Conservation (phyloP, 2,113 vertebrate species). For the Natator depressus region DNA sequence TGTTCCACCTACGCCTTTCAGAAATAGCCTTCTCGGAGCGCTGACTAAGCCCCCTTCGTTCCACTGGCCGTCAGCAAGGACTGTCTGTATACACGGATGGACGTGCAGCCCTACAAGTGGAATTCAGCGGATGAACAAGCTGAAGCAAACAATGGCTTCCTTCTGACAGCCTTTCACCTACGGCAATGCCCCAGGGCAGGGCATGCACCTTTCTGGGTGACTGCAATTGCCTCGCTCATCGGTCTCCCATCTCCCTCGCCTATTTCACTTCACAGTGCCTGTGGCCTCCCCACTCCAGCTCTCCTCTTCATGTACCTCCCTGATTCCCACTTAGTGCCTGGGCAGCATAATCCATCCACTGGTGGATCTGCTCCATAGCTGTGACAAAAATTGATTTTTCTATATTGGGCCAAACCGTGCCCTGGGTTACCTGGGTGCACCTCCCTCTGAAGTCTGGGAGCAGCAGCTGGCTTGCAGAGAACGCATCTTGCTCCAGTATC, state of each 20-base stretch:
- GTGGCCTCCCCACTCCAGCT: not conserved
- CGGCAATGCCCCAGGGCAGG: too few species aligned
- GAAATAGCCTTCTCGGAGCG: not conserved
- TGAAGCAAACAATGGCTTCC: not conserved
- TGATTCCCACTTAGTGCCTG: not conserved
- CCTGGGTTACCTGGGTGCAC: not conserved
- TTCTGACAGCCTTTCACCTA: not conserved
- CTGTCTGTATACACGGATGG: not conserved
- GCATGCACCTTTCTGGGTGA: not conserved
- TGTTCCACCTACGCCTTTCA: conserved; percentile 35
- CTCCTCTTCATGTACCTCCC: not conserved
- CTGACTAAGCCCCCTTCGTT: conserved; percentile 9
- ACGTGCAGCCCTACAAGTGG: not conserved
- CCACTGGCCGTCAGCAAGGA: not conserved
- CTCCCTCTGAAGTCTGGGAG: not conserved
- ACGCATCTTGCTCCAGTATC: not conserved
- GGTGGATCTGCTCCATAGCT: not conserved
- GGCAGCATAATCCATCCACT: not conserved
- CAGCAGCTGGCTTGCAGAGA: not conserved
- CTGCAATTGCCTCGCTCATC: not conserved
- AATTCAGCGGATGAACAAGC: not conserved
- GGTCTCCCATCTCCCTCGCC: not conserved
- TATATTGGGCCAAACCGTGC: not conserved
- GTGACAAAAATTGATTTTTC: not conserved
- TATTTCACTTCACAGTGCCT: not conserved